A percentile compares a stretch with the other conserved stretches of the same genome.
phyloP scores from a whole-genome alignment of 1,140 invertebrate species.

The Caenorhabditis inopinata region DNA sequence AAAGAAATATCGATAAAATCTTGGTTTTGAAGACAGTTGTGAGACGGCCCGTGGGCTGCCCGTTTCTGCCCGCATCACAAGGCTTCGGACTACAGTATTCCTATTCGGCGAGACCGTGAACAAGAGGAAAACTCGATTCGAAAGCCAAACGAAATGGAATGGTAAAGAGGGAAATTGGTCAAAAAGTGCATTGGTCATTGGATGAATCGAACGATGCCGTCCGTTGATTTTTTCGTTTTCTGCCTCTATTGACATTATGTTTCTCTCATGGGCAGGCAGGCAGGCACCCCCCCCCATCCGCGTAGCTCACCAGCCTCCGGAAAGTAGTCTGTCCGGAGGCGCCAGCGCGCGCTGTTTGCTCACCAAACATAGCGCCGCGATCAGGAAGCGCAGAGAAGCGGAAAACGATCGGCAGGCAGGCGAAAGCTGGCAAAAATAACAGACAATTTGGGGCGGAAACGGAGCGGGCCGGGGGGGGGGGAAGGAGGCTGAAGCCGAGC shows the following conservation, averaged over 20 bases:
- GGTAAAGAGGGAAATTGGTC: too few species aligned
- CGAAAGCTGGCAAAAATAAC: slow-evolving; percentile 26
- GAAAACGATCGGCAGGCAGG: slow-evolving; percentile 9
- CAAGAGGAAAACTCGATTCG: too few species aligned
- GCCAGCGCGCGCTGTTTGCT: neutral
- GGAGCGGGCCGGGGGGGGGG: neutral
- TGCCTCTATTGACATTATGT: slow-evolving; percentile 15
- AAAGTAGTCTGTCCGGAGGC: neutral
- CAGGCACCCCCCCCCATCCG: too few species aligned
- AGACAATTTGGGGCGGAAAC: slow-evolving; percentile 25
- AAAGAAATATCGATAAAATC: too few species aligned
- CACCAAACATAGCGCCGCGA: neutral
- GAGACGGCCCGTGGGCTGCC: too few species aligned
- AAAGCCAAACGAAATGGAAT: too few species aligned
- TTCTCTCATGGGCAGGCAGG: neutral
- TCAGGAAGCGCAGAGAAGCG: neutral
- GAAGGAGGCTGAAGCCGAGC: neutral
- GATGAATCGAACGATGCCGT: neutral
- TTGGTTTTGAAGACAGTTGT: too few species aligned
- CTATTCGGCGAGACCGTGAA: too few species aligned
- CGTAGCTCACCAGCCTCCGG: too few species aligned
- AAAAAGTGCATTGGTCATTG: too few species aligned
- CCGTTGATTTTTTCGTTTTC: neutral
- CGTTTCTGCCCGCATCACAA: too few species aligned
- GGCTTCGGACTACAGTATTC: too few species aligned